phyloP scores from a whole-genome alignment of 2,888 invertebrate species.

The Hypena proboscidalis region DNA sequence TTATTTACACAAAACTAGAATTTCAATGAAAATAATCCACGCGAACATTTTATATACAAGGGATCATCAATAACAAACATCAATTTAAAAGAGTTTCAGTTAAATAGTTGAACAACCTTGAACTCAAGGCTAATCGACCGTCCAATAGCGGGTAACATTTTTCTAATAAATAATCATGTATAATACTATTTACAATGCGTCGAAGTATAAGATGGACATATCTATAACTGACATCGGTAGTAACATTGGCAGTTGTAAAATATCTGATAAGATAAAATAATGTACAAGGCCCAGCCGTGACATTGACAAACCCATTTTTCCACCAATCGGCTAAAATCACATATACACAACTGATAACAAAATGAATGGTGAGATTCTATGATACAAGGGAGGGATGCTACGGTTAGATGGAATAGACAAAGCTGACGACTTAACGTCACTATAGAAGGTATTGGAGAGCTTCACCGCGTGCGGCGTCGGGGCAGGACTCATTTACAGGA shows the following conservation, averaged over 20 bases:
- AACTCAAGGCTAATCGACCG: background rate
- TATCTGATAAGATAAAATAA: constrained; percentile 32
- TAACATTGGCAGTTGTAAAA: constrained; percentile 47
- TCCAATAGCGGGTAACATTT: constrained; percentile 8
- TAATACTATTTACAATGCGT: constrained; percentile 57
- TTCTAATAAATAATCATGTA: constrained; percentile 42
- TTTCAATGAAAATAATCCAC: constrained; percentile 49
- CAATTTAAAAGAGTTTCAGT: constrained; percentile 8
- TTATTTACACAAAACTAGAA: constrained; percentile 60
- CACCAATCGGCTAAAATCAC: constrained; percentile 27
- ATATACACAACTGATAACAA: constrained; percentile 34
- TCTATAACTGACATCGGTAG: constrained; percentile 25
- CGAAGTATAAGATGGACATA: constrained; percentile 34
- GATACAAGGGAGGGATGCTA: constrained; percentile 45
- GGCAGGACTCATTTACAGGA: constrained; percentile 87
- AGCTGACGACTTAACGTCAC: constrained; percentile 40
- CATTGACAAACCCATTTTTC: constrained; percentile 32
- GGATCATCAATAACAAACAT: constrained; percentile 29
- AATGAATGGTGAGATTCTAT: constrained; percentile 47
- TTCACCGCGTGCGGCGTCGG: constrained; percentile 42
- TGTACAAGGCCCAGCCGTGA: constrained; percentile 18
- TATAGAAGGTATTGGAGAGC: constrained; percentile 51
- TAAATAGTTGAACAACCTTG: constrained; percentile 5
- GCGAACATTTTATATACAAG: constrained; percentile 60
- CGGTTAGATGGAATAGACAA: constrained; percentile 75